phyloP scores from a whole-genome alignment of 1,140 invertebrate species.

The Drosophila bocqueti region DNA sequence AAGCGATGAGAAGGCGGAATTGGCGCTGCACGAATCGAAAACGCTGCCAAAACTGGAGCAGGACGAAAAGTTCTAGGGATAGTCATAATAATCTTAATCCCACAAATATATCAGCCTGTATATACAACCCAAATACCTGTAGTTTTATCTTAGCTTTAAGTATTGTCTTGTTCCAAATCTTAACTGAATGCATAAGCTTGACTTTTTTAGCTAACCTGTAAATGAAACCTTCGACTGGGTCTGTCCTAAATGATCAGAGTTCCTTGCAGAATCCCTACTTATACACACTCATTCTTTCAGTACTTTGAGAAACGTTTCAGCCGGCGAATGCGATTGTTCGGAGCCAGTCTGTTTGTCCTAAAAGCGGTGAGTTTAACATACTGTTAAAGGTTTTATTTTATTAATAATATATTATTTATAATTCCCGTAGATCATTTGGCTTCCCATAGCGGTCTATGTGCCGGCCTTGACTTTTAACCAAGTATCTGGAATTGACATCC shows the following conservation, averaged over 20 bases:
- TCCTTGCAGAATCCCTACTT: slow-evolving; percentile 36
- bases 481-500: slow-evolving; percentile 94
- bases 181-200: slow-evolving; percentile 18
- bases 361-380: slow-evolving; percentile 87
- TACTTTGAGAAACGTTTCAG: slow-evolving; percentile 93
- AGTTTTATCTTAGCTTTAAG: slow-evolving; percentile 33
- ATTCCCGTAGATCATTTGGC: slow-evolving; percentile 86
- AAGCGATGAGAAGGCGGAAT: slow-evolving; percentile 18
- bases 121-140: slow-evolving; percentile 1
- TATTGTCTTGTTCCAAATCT: not conserved
- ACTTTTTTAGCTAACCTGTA: slow-evolving; percentile 13
- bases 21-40: slow-evolving; percentile 18
- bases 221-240: slow-evolving; percentile 20
- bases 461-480: slow-evolving; percentile 93
- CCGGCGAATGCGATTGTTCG: slow-evolving; percentile 89
- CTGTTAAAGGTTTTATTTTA: not conserved
- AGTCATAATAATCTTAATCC: not conserved
- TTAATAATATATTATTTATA: not conserved
- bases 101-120: slow-evolving; percentile 17
- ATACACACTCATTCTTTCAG: slow-evolving; percentile 86
- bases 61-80: slow-evolving; percentile 5
- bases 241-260: slow-evolving; percentile 3
- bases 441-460: slow-evolving; percentile 92
- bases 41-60: slow-evolving; percentile 29
- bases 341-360: slow-evolving; percentile 90